Evolutionary conservation across 2,888 invertebrate genomes (phyloP).

Genomic region (Rhorus exstirpatorius): DNA sequence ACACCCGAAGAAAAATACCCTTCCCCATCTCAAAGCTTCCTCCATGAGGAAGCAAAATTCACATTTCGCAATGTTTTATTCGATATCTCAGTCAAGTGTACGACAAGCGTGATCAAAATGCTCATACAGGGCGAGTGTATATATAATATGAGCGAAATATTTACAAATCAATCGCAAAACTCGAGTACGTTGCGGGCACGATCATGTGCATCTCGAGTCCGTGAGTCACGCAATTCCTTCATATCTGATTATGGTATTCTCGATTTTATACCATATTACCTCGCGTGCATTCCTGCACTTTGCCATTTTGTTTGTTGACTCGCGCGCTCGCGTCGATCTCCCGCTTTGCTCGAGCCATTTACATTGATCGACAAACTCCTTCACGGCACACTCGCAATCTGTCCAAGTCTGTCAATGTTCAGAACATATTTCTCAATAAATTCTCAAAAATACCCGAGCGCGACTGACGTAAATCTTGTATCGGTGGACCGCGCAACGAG

Average conservation of each 20-base stretch:
- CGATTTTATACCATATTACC: background rate
- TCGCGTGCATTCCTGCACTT: slow-evolving; percentile 18
- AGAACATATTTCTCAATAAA: too few species aligned
- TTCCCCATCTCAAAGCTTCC: too few species aligned
- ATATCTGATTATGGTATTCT: slow-evolving; percentile 42
- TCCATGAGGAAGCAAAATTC: too few species aligned
- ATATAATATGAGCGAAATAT: too few species aligned
- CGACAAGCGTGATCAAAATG: too few species aligned
- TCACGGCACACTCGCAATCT: slow-evolving; percentile 1
- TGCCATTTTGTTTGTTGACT: slow-evolving; percentile 11
- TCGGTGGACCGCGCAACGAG: background rate
- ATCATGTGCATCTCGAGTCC: background rate
- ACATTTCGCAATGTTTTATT: too few species aligned
- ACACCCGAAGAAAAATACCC: too few species aligned
- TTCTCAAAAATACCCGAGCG: too few species aligned
- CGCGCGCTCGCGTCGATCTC: background rate
- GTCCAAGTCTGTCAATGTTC: too few species aligned
- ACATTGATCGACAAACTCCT: slow-evolving; percentile 24
- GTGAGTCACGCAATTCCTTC: slow-evolving; percentile 34
- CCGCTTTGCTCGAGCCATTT: background rate
- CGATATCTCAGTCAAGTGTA: too few species aligned
- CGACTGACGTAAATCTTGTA: too few species aligned
- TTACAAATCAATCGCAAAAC: slow-evolving; percentile 5
- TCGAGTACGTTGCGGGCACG: slow-evolving; percentile 4
- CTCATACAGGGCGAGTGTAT: too few species aligned